A percentile compares a stretch with the other conserved stretches of the same genome.
These are phyloP conservation scores for human DNA, from an alignment of 2,113 vertebrate species.

Conservation along the genomic window GRCh38 chr3:169984501-169985000, in stretches of 20 bases:
- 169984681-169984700: not conserved
- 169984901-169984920: not conserved
- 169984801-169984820: slow-evolving; percentile 37
- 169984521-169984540: not conserved
- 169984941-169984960: slow-evolving; percentile 6
- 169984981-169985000: not conserved
- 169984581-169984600: not conserved
- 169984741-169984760: not conserved
- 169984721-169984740: not conserved
- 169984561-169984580: not conserved
- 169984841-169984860: slow-evolving; percentile 20
- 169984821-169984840: slow-evolving; percentile 1
- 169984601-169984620: not conserved
- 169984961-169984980: not conserved
- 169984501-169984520: not conserved
- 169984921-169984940: not conserved
- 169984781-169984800: not conserved
- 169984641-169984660: not conserved
- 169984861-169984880: not conserved
- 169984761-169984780: not conserved
- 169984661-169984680: slow-evolving; percentile 32
- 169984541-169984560: not conserved
- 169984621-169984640: slow-evolving; percentile 20
- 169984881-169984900: not conserved
- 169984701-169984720: not conserved